Percentiles rank a stretch among this genome's conserved stretches.
These are phyloP conservation scores for Scaptomyza reducta DNA, from an alignment of 2,888 invertebrate genomes.

Conservation along the genomic window DNA sequence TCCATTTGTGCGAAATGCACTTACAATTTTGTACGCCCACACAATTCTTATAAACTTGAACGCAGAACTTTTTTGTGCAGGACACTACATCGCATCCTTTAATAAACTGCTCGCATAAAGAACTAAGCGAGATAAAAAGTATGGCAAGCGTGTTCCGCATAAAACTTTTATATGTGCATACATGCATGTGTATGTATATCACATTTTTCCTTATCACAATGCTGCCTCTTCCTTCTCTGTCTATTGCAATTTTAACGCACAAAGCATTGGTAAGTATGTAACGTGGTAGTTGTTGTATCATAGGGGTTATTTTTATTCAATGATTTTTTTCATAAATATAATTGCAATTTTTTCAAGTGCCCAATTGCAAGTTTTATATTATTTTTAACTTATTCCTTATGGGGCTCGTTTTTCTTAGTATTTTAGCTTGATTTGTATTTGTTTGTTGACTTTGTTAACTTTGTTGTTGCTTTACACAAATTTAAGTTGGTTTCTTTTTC, in stretches of 20 bases:
- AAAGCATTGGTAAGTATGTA: slow-evolving; percentile 12
- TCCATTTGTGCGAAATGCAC: slow-evolving; percentile 71
- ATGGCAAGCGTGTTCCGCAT: slow-evolving; percentile 55
- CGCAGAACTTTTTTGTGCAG: slow-evolving; percentile 37
- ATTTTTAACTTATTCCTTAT: slow-evolving; percentile 3
- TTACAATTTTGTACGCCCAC: slow-evolving; percentile 46
- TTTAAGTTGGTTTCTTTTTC: slow-evolving; percentile 28
- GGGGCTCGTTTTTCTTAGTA: slow-evolving; percentile 37
- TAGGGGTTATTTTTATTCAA: background rate
- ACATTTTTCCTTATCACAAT: slow-evolving; percentile 2
- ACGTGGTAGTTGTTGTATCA: too few relatives aligned
- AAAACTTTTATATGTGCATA: slow-evolving; percentile 37
- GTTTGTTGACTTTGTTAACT: slow-evolving; percentile 57
- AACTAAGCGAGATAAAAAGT: slow-evolving; percentile 48
- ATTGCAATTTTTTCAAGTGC: slow-evolving; percentile 27
- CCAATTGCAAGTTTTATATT: slow-evolving; percentile 10
- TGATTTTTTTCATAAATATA: slow-evolving; percentile 34
- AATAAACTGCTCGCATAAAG: slow-evolving; percentile 49
- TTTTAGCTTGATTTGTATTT: slow-evolving; percentile 54
- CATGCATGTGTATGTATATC: background rate
- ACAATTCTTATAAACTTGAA: slow-evolving; percentile 1
- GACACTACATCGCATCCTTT: slow-evolving; percentile 45
- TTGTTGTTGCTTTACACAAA: slow-evolving; percentile 54
- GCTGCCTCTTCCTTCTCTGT: slow-evolving; percentile 1
- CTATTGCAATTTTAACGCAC: slow-evolving; percentile 24